Conservation (phyloP, 2,113 vertebrate genomes). For the Marcusenius ussheri region DNA sequence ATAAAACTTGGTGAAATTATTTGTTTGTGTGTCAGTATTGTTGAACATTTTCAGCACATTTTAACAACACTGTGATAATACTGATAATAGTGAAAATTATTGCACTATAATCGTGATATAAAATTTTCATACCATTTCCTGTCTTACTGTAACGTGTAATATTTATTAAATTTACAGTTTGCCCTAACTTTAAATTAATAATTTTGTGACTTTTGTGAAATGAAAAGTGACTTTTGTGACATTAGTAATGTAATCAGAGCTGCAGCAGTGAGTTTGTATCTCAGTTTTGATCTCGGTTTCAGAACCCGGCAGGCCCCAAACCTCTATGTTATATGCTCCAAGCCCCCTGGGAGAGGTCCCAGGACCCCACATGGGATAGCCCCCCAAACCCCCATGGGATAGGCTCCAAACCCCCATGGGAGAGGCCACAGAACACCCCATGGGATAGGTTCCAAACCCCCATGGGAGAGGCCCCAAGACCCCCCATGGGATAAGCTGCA, state of each 20-base stretch:
- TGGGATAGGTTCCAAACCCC: too few species aligned
- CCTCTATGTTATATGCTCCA: too few species aligned
- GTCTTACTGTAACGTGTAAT: background rate
- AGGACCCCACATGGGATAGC: background rate
- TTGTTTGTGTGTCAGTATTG: background rate
- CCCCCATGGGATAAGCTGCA: too few species aligned
- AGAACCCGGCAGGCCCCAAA: background rate
- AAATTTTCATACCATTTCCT: background rate
- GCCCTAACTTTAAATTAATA: background rate
- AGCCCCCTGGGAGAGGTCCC: too few species aligned
- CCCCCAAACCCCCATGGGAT: too few species aligned
- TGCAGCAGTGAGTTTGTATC: background rate
- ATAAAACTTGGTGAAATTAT: background rate
- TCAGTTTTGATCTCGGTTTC: background rate
- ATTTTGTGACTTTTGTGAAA: background rate
- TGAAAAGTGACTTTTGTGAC: too few species aligned
- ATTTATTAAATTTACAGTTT: background rate
- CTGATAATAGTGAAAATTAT: background rate
- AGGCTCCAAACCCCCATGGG: too few species aligned
- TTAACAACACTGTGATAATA: background rate
- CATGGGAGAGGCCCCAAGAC: background rate
- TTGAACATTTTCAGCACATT: background rate
- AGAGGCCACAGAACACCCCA: too few species aligned
- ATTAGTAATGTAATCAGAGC: background rate
- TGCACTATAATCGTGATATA: background rate